Evolutionary conservation across 2,888 invertebrate species (phyloP).

Genomic region (Dasysyrphus tricinctus): DNA sequence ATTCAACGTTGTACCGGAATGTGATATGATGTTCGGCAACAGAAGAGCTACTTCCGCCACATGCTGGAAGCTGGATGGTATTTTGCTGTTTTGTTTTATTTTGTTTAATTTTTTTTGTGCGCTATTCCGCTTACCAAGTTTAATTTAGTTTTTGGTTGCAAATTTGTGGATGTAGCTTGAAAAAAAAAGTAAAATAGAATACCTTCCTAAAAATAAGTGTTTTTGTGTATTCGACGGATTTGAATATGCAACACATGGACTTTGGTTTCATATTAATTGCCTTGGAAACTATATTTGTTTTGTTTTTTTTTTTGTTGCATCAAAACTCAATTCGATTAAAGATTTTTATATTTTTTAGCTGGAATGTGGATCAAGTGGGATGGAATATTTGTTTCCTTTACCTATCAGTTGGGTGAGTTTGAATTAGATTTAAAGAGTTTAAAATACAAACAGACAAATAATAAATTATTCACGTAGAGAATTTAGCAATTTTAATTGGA

Average conservation of each 20-base stretch:
- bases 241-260: conserved; percentile 60
- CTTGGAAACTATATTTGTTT: conserved; percentile 5
- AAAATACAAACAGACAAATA: no score
- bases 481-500: no score
- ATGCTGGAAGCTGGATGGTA: conserved; percentile 7
- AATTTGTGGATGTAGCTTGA: conserved; percentile 19
- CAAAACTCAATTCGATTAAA: neutral
- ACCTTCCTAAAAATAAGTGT: neutral
- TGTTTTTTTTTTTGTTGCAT: conserved; percentile 3
- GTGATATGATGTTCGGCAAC: conserved; percentile 60
- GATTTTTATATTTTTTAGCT: neutral
- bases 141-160: conserved; percentile 41
- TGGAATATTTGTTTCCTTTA: neutral
- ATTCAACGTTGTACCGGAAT: conserved; percentile 66
- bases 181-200: conserved; percentile 8
- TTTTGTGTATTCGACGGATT: conserved; percentile 6
- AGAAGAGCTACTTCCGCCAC: conserved; percentile 65
- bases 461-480: no score
- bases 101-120: neutral
- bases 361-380: neutral
- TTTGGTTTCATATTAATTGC: conserved; percentile 52
- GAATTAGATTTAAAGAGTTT: no score
- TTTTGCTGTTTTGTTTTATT: neutral
- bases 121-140: neutral
- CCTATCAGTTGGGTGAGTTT: no score